Base-by-base conservation (phyloP, 2,113 vertebrate species). In the Mionectes macconnelli region DNA sequence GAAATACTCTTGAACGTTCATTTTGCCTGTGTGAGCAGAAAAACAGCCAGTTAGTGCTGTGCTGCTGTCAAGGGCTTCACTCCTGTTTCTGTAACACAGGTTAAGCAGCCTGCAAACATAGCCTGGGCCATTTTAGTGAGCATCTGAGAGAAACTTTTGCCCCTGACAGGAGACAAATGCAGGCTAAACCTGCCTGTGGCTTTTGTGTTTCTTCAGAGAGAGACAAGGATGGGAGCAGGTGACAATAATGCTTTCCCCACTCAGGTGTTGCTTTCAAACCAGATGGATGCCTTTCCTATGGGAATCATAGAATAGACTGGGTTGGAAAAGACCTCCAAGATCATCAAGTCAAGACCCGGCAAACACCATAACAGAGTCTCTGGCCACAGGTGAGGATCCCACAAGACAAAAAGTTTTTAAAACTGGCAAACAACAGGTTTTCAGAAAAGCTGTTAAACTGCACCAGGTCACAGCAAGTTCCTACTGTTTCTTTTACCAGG, bases 1-100 rank as follows among this genome's bases (percentile, higher is more conserved):
- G 37, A 99, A 99, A 95, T 99, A 99, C 18, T 98, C 98, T 74
- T 97, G 85, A 62, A 99, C 96, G 84, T 99, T 97, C 98, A 99
- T 98, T 89, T 76, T 96, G 9, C 72, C 97, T 97, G 94, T 59
- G 87, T 66, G 63, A 86, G 80, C 21, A 80, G 69, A 84, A 89
- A 95, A 93, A 72, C 0, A 69, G 44, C 23, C 64, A 37, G 56
- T 96, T 89, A 96, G 15, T 63, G 60, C 39, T 50, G 50, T 40
- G 59, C 10, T 4, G 37, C 53, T 91, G 21, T 62, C 66, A 20
- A 74, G 47, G 63, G 64, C n/a, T 44, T 95, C n/a, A 7, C 18
- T 89, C 23, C 67, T 83, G 4, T 42, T 69, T 55, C 84, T 63
- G 35, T 5, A 79, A 57, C 62, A 76, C 33, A 16, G 47, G 59